Evolutionary conservation across 2,113 vertebrate genomes (phyloP), one percentile per base, ranked within the genome.

Genomic region (Megaceryle torquata): DNA sequence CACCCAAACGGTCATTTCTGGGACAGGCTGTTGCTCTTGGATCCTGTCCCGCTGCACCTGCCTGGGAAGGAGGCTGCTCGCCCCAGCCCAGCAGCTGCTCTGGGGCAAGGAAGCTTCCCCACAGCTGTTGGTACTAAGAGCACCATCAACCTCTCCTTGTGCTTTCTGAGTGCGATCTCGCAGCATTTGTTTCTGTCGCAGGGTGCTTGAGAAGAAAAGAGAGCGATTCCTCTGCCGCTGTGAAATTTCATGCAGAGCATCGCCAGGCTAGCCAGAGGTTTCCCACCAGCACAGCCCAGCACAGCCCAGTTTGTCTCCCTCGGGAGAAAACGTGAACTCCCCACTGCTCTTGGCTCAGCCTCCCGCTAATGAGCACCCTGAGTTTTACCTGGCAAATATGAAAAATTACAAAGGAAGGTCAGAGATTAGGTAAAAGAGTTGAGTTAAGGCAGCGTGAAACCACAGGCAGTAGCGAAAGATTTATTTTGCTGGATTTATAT

Each of bases 391-490:
- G 91, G 89, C 78, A 82, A 77, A 78, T 11, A 5, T 81, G 96
- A 97, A 87, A 96, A 95, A 96, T 95, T 89, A 15, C 89, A 79
- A 89, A 96, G 88, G 33, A 60, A 96, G 94, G 95, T 95, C 96
- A 96, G 92, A 91, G 95, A 96, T 97, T 97, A 97, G 97, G 91
- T 97, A 96, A 95, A 97, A 97, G 91, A 95, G 95, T 96, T 94
- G 93, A 92, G 85, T 82, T 92, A 91, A 97, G 89, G 91, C 93
- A 28, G 68, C n/a, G 18, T 65, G 95, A 86, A 95, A 97, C 93
- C 96, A 93, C 91, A 68, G 93, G 95, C 93, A 22, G 84, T 2
- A 43, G 93, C 48, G 74, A 15, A 85, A 96, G 93, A 96, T 94
- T 97, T 97, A 96, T 95, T 93, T 88, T 68, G 77, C 87, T 95